Evolutionary conservation across 2,113 vertebrate genomes (phyloP), one percentile per base, ranked within the genome.

Genomic region (Cricetomys ansorgei): DNA sequence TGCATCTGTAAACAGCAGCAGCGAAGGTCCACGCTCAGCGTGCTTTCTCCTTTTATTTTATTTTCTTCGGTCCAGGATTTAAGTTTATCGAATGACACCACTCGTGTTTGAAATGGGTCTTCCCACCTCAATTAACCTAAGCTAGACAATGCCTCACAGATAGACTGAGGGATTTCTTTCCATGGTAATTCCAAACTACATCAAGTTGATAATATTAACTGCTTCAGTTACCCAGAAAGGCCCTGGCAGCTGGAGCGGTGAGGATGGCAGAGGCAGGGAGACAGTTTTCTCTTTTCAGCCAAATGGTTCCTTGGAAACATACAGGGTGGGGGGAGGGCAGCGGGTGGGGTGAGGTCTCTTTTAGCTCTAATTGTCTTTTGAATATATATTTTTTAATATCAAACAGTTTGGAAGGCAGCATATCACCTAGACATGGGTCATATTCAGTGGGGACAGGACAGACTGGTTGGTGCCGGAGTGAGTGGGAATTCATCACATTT

Each of bases 371-470:
- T 45, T 62, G 55, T 62, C n/a, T 83, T 64, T 31, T 13, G 7
- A 37, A 48, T 25, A 62, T 62, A 48, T 25, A 62, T 62, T 29
- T 92, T 53, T 19, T 1, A 55, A 2, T 84, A 12, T 88, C 62
- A 73, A 57, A 48, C 37, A 37, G 31, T 43, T 73, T 43, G 15
- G 8, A 65, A 89, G 29, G 34, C 40, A 43, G 77, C 43, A 19
- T 0, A 0, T 4, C 29, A 16, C 11, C 6, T 1, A 37, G n/a
- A 62, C 5, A 57, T 12, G 9, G 5, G 6, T 48, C 15, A 45
- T 50, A 16, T 31, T 3, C 50, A 16, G 7, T 12, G 7, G 19
- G 13, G 5, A 2, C 29, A 15, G 50, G 13, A 1, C 13, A 50
- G 3, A 64, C 34, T 57, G 59, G 25, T 19, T 8, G 34, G 5